Conservation (phyloP, 2,113 vertebrate genomes). For the Carassius gibelio region DNA sequence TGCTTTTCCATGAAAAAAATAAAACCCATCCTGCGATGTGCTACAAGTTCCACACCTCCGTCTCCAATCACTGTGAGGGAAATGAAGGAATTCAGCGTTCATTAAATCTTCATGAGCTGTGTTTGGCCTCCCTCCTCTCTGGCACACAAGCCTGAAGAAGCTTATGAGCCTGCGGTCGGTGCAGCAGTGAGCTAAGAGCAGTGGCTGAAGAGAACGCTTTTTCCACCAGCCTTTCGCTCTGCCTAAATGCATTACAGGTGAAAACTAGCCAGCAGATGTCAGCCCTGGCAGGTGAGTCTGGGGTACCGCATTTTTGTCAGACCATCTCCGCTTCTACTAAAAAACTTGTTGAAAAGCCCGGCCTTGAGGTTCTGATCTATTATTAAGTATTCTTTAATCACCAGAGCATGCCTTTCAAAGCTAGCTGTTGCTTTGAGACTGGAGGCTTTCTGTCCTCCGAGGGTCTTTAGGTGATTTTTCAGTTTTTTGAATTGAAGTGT, state of each 20-base stretch:
- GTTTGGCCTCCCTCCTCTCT: slow-evolving; percentile 45
- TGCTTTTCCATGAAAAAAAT: slow-evolving; percentile 32
- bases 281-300: slow-evolving; percentile 48
- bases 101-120: slow-evolving; percentile 56
- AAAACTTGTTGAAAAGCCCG: slow-evolving; percentile 28
- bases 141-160: slow-evolving; percentile 50
- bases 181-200: slow-evolving; percentile 46
- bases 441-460: neutral
- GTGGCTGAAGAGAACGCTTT: slow-evolving; percentile 32
- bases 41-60: slow-evolving; percentile 11
- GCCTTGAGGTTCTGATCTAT: slow-evolving; percentile 41
- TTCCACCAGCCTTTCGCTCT: slow-evolving; percentile 39
- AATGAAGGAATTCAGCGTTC: slow-evolving; percentile 43
- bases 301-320: slow-evolving; percentile 44
- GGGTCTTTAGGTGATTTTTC: slow-evolving; percentile 29
- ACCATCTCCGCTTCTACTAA: slow-evolving; percentile 32
- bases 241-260: slow-evolving; percentile 54
- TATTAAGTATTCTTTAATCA: slow-evolving; percentile 38
- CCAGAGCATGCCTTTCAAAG: slow-evolving; percentile 22
- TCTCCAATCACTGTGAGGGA: slow-evolving; percentile 43
- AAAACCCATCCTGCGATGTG: neutral
- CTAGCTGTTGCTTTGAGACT: slow-evolving; percentile 2
- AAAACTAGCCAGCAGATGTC: slow-evolving; percentile 52
- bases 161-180: slow-evolving; percentile 47
- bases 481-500: slow-evolving; percentile 34